Evolutionary conservation across 2,888 invertebrate species (phyloP), one percentile per base, ranked within the genome.

Genomic region (Agrilus biguttatus): DNA sequence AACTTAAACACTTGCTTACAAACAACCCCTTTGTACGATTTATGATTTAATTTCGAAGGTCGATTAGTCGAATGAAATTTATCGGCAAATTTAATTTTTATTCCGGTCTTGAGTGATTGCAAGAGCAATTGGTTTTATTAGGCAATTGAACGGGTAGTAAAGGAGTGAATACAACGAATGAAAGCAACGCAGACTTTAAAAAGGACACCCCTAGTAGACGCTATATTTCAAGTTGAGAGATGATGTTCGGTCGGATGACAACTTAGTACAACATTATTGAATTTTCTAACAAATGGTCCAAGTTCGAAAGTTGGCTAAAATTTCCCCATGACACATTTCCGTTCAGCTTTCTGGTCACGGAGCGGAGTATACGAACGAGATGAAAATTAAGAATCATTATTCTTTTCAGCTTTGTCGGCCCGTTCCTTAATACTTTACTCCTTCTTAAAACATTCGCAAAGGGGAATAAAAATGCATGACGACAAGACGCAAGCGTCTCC

Each of bases 381-480:
- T 66, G 65, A 65, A 66, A 66, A 66, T 66, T 66, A 66, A 66
- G 65, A 66, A 66, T 66, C 65, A 66, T 66, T 66, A 66, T 66
- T 66, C 66, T 66, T 65, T 65, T 60, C 65, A 65, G 65, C 66
- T 65, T 63, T 63, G 63, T 62, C 62, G 62, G 60, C 60, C 61
- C 57, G 61, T 57, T 60, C 59, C 61, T 62, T 63, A 63, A 65
- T 64, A 63, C 62, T 63, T 62, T 60, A 56, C 60, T 61, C 59
- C 59, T 57, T 53, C 59, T 60, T 61, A 61, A 62, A 62, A 61
- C 60, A 60, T 47, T 47, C 49, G 48, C 52, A 52, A 52, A 56
- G 57, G 59, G 59, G 60, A 59, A 65, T 65, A 63, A 65, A 63
- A 65, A 65, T 63, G 64, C 64, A 63, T 58, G 63, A 60, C 62